Evolutionary conservation across 2,797 vertebrate genomes (phyloP), one percentile per base, ranked within the genome.

Genomic region (Pangasius mekongensis): DNA sequence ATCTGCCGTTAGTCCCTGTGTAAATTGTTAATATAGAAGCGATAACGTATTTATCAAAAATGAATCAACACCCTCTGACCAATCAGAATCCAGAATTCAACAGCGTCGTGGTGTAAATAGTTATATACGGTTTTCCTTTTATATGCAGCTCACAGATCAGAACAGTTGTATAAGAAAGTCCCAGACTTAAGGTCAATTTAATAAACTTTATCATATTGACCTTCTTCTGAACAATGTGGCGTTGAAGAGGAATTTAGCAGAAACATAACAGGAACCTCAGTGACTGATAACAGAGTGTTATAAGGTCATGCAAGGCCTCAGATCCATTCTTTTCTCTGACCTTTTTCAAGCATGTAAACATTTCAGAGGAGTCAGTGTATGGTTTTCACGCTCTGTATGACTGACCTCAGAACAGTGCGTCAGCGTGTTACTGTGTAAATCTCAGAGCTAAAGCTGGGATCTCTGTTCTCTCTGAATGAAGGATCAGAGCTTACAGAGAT

Each of bases 261-360:
- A 24, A 60, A 24, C 76, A 87, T 56, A 87, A 69, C 86, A 87
- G 86, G 86, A 87, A 87, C 49, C 33, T 58, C 36, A 47, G 67
- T 10, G 64, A 69, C 62, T 20, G 30, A 27, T 66, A 16, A 77
- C 6, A 3, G 16, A 30, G 76, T 10, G 76, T 10, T 81, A 27
- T 56, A 60, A 69, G 60, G 30, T 84, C 47, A 39, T 36, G 27
- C 54, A 76, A 83, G 60, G 18, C 52, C 56, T 36, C 56, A 22
- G 6, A 62, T 73, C 47, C 20, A 66, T 85, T 82, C 66, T 87
- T 58, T 22, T 60, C 22, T 10, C 18, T 60, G 78, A 82, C 77
- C 78, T 82, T 83, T 60, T 43, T 47, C 36, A 33, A 60, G 66
- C 64, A 24, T 62, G 30, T 47, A 71, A 71, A 87, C 54, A 81